These are phyloP conservation scores for Antrozous pallidus DNA, from an alignment of 2,797 vertebrate genomes.

Conservation along the genomic window DNA sequence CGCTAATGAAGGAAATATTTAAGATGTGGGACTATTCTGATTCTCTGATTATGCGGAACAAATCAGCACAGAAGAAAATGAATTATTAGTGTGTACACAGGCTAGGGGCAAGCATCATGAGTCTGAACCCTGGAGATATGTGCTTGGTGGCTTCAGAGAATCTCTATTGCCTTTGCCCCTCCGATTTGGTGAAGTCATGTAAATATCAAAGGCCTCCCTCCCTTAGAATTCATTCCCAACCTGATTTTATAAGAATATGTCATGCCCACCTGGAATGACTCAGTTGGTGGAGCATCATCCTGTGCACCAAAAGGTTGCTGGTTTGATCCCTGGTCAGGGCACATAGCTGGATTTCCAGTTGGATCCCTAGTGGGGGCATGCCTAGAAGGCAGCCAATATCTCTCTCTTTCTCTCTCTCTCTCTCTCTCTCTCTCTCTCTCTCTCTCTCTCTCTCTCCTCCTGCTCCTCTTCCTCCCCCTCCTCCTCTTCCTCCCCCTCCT, in stretches of 20 bases:
- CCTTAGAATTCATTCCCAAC: not conserved
- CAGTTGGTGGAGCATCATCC: no score
- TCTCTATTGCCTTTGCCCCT: not conserved
- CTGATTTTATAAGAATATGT: not conserved
- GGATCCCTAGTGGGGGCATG: no score
- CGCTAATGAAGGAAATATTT: conserved; percentile 49
- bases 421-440: no score
- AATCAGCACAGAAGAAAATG: conserved; percentile 30
- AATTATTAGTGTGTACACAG: conserved; percentile 1
- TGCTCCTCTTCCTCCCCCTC: no score
- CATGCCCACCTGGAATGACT: no score
- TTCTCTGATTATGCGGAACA: conserved; percentile 38
- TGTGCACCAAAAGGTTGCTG: no score
- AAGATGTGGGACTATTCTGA: not conserved
- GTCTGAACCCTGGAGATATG: not conserved
- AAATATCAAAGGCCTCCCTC: not conserved
- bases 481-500: no score
- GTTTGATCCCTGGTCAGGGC: no score
- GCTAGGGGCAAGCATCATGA: not conserved
- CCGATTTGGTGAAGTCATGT: not conserved
- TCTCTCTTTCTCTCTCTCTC: no score
- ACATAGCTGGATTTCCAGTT: no score
- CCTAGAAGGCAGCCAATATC: no score
- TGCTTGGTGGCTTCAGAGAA: not conserved
- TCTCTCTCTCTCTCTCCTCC: no score